Evolutionary conservation across 2,797 vertebrate species (phyloP), one percentile per base, ranked within the genome.

Genomic region (Iguana delicatissima): DNA sequence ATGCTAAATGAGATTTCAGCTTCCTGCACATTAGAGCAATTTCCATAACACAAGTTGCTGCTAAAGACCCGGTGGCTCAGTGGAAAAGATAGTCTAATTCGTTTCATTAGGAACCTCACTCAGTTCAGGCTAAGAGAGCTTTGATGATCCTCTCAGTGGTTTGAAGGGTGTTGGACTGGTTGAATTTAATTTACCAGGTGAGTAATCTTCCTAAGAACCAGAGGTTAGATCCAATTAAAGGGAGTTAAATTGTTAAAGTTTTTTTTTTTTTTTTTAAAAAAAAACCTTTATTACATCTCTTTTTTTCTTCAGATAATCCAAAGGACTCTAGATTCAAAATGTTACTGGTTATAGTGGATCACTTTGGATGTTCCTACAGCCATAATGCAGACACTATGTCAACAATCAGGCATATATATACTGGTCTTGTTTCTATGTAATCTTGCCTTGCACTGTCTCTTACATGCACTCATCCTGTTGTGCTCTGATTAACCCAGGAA

Each of bases 131-230:
- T 42, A 29, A 8, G 55, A 3, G 20, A 80, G 24, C 55, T 24
- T 89, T 93, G n/a, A 29, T 52, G 90, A n/a, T 76, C 67, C 85
- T 50, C 72, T 90, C 73, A 85, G 0, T 82, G 74, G 38, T 32
- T 88, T 87, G 80, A 88, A 0, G 76, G 79, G 50, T 24, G 62
- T 84, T 91, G 86, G 81, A 84, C 86, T 91, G 86, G 90, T 91
- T 91, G 90, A 88, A 91, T 91, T 91, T 91, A 91, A 91, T 91
- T 91, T 91, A 91, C 85, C 90, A 88, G 86, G 90, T 91, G 86
- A 88, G 86, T 91, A 91, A 91, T 91, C 86, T 91, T 91, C 90
- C 81, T 91, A 72, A 46, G 81, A 88, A 91, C 22, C 86, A 80
- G 73, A 87, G 90, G 86, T 91, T 84, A 91, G 81, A 88, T 79